Conservation (phyloP, 2,797 vertebrate species). For the Sebastes melanostomus region DNA sequence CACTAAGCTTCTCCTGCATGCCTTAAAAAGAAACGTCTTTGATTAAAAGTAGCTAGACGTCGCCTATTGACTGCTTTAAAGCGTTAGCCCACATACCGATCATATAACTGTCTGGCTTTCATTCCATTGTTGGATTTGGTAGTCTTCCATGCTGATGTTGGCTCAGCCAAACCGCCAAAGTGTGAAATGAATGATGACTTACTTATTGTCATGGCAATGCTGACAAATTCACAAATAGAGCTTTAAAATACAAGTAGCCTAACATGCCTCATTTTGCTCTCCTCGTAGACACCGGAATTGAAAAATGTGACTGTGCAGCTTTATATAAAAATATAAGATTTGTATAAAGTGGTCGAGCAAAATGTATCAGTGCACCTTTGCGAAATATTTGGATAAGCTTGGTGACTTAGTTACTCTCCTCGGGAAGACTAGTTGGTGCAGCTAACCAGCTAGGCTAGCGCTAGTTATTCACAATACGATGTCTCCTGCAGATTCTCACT, state of each 20-base stretch:
- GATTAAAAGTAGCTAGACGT: neutral
- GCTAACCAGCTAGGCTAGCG: neutral
- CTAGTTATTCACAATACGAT: neutral
- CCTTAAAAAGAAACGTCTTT: slow-evolving; percentile 3
- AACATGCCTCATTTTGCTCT: neutral
- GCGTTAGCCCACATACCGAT: neutral
- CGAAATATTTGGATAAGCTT: neutral
- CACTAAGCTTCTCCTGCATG: slow-evolving; percentile 19
- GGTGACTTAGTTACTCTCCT: neutral
- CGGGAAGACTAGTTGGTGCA: no score
- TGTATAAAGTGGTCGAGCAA: neutral
- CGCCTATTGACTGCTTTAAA: slow-evolving; percentile 18
- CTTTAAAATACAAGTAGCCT: neutral
- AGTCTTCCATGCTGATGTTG: neutral
- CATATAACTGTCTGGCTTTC: neutral
- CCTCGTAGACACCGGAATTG: neutral
- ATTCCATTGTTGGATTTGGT: neutral
- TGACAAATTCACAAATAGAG: neutral
- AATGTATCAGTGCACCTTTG: neutral
- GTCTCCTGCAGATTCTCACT: neutral
- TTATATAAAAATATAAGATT: neutral
- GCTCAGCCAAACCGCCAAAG: neutral
- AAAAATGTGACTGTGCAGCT: neutral
- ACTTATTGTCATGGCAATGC: neutral
- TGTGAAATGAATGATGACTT: slow-evolving; percentile 22